A percentile compares a stretch with the other conserved stretches of the same genome.
These are phyloP conservation scores for Pyralis farinalis DNA, from an alignment of 2,888 invertebrate genomes.

Conservation along the genomic window DNA sequence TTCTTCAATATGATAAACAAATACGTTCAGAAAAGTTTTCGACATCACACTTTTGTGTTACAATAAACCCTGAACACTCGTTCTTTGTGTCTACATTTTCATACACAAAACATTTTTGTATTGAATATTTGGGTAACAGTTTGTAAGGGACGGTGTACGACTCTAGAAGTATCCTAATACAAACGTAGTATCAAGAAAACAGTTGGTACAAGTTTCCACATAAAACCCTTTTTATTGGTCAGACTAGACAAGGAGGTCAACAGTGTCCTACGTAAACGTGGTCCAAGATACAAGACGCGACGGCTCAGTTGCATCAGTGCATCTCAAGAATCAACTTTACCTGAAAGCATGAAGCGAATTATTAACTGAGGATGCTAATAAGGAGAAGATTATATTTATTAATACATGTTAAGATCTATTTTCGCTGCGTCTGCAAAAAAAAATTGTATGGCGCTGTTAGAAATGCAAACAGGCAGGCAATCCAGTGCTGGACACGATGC, in stretches of 20 bases:
- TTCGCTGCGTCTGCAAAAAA: no score
- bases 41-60: neutral
- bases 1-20: no score
- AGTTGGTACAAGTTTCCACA: constrained; percentile 36
- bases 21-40: no score
- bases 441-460: no score
- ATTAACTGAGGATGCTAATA: no score
- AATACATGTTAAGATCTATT: no score
- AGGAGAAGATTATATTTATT: no score
- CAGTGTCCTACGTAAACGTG: constrained; percentile 25
- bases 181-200: constrained; percentile 27
- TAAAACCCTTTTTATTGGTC: constrained; percentile 60
- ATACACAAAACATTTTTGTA: neutral
- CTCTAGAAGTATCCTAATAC: constrained; percentile 7
- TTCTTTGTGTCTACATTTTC: neutral
- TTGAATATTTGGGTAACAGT: neutral
- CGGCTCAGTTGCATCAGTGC: no score
- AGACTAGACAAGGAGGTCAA: constrained; percentile 45
- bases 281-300: constrained; percentile 19
- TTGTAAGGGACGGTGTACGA: neutral
- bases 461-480: no score
- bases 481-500: no score
- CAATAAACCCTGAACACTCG: neutral
- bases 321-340: no score
- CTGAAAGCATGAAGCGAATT: no score